Conservation (phyloP, 2,797 vertebrate species). For the Hypotaenidia okinawae region DNA sequence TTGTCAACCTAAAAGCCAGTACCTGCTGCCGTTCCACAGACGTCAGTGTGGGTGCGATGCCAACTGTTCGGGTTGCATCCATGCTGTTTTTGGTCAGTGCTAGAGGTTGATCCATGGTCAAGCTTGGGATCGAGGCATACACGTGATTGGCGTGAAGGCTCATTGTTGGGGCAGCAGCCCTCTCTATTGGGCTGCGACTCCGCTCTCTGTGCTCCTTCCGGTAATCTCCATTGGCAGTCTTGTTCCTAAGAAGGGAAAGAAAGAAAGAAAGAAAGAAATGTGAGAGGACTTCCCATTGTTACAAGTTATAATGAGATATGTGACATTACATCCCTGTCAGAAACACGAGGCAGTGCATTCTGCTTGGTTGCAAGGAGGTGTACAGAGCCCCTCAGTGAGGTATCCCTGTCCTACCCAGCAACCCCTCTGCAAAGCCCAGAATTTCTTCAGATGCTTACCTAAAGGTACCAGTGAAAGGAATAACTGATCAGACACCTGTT, state of each 20-base stretch:
- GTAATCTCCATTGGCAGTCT: constrained; percentile 92
- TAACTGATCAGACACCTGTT: neutral
- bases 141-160: constrained; percentile 87
- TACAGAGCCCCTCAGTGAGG: neutral
- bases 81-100: constrained; percentile 96
- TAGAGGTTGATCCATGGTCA: constrained; percentile 95
- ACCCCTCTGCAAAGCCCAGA: neutral
- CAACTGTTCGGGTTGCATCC: constrained; percentile 80
- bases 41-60: constrained; percentile 80
- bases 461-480: neutral
- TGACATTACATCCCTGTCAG: neutral
- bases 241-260: constrained; percentile 76
- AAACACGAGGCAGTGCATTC: neutral
- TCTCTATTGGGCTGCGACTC: constrained; percentile 93
- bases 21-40: constrained; percentile 95
- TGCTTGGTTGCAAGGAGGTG: neutral
- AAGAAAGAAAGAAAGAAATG: neutral
- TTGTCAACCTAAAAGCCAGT: neutral
- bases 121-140: constrained; percentile 87
- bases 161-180: constrained; percentile 84
- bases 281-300: neutral
- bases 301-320: neutral
- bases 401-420: neutral
- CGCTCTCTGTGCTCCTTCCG: constrained; percentile 91
- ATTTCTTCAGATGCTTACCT: neutral